Evolutionary conservation across 2,797 vertebrate genomes (phyloP).

Genomic region (Myripristis murdjan): DNA sequence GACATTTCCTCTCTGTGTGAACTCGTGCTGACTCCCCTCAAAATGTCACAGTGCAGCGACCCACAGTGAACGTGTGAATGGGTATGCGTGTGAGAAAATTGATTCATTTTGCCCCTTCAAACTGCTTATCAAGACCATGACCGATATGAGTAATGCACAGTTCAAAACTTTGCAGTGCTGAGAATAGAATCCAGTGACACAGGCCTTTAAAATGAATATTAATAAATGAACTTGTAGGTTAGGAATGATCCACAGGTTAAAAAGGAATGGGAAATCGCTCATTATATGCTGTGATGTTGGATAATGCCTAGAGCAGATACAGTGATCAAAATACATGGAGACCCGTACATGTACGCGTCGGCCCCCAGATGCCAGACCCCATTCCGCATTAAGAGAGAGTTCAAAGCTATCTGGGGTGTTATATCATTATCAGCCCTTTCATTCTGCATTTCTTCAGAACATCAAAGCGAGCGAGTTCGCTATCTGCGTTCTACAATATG

Average conservation of each 20-base stretch:
- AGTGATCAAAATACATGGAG: conserved; percentile 71
- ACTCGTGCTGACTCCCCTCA: conserved; percentile 67
- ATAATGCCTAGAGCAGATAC: conserved; percentile 71
- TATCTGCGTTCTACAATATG: conserved; percentile 52
- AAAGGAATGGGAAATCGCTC: conserved; percentile 70
- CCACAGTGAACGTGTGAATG: conserved; percentile 40
- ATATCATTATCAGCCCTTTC: conserved; percentile 73
- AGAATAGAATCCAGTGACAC: conserved; percentile 32
- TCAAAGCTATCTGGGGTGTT: conserved; percentile 72
- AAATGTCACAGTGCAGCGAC: conserved; percentile 72
- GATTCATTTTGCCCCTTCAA: conserved; percentile 31
- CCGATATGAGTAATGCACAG: conserved; percentile 33
- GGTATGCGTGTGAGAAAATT: conserved; percentile 30
- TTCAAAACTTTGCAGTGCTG: neutral
- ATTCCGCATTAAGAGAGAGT: conserved; percentile 67
- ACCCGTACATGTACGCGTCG: conserved; percentile 50
- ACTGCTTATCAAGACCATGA: neutral
- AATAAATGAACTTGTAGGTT: conserved; percentile 58
- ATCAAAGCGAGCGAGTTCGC: conserved; percentile 70
- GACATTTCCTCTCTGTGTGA: conserved; percentile 76
- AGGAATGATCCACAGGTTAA: conserved; percentile 73
- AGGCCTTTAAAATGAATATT: conserved; percentile 66
- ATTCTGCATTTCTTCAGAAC: conserved; percentile 67
- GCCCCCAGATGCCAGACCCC: conserved; percentile 71
- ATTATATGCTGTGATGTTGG: conserved; percentile 70